Conservation (phyloP, 2,797 vertebrate species). For the Octomys mimax region DNA sequence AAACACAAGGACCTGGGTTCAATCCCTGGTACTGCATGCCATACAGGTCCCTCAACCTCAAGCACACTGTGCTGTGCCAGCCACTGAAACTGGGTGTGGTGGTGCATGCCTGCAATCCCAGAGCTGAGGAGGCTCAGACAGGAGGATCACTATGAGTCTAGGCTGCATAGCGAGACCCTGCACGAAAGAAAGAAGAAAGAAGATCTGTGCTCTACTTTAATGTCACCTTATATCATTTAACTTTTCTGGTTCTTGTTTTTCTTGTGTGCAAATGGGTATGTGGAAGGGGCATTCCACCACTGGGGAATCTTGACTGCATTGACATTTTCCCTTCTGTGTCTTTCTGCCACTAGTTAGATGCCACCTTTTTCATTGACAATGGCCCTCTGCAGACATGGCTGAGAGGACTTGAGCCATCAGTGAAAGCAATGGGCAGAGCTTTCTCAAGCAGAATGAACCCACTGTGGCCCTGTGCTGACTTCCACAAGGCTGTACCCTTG, state of each 20-base stretch:
- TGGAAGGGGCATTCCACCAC: not conserved
- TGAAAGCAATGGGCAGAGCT: not conserved
- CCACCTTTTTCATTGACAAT: not conserved
- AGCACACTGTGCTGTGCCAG: no score
- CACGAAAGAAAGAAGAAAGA: not conserved
- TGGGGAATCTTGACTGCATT: not conserved
- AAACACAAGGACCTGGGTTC: no score
- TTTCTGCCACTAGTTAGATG: no score
- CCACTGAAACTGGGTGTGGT: no score
- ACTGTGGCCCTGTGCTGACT: rapidly evolving
- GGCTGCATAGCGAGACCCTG: no score
- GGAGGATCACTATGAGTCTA: no score
- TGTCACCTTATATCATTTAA: not conserved
- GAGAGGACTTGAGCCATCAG: not conserved
- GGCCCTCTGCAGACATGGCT: not conserved
- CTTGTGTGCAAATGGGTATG: not conserved
- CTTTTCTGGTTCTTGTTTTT: not conserved
- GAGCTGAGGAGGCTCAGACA: no score
- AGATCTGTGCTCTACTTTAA: not conserved
- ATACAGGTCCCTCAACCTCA: no score
- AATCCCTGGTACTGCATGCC: no score
- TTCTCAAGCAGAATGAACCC: not conserved
- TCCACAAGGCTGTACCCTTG: rapidly evolving
- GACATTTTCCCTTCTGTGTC: not conserved
- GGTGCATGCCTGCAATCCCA: no score